Evolutionary conservation across 2,888 invertebrate genomes (phyloP).

Genomic region (Pollenia angustigena): DNA sequence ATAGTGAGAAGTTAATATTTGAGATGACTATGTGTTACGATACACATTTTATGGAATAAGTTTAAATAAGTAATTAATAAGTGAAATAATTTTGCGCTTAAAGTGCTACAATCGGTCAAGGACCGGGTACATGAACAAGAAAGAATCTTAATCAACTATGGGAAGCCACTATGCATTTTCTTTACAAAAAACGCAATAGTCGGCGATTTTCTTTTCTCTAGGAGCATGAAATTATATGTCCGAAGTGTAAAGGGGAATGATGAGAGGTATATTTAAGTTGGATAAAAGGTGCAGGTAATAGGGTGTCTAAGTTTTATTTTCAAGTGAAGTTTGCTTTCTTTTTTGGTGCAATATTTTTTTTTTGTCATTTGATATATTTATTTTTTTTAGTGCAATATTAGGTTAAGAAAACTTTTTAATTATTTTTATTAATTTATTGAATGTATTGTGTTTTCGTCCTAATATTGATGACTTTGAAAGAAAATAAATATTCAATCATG

Average conservation of each 20-base stretch:
- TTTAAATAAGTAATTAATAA: neutral
- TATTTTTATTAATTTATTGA: neutral
- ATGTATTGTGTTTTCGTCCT: conserved; percentile 2
- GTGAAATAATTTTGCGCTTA: neutral
- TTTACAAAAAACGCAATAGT: neutral
- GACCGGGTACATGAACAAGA: neutral
- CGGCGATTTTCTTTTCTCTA: too few relatives aligned
- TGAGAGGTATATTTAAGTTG: too few relatives aligned
- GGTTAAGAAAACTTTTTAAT: neutral
- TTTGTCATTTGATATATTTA: too few relatives aligned
- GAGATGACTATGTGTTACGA: too few relatives aligned
- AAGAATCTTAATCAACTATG: neutral
- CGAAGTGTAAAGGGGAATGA: too few relatives aligned
- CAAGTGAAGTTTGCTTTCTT: neutral
- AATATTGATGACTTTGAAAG: neutral
- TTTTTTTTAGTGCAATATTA: neutral
- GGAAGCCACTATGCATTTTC: conserved; percentile 1
- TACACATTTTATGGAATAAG: neutral
- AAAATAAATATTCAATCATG: too few relatives aligned
- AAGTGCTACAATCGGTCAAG: neutral
- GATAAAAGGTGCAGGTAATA: too few relatives aligned
- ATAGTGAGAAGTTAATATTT: too few relatives aligned
- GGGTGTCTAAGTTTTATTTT: neutral
- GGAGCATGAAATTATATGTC: neutral
- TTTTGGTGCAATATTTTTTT: too few relatives aligned